Base-by-base conservation (phyloP, 2,113 vertebrate genomes). In the Pogona vitticeps region DNA sequence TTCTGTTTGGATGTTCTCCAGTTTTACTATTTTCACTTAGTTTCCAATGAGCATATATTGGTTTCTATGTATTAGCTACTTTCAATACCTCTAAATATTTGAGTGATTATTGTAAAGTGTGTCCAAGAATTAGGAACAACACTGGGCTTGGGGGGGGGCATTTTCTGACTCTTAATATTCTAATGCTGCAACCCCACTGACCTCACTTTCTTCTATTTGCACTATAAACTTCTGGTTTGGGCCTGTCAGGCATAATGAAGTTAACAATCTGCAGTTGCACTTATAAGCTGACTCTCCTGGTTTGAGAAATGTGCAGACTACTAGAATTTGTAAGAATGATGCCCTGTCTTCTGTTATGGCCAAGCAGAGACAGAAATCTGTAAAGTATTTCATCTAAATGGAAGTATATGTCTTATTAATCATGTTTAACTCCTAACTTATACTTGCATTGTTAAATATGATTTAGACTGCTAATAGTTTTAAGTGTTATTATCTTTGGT, bases 391-490 rank as follows among this genome's bases (percentile, higher is more conserved):
- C 58, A 59, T 73, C 33, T 61, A 59, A 83, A 61, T 63, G 56
- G 72, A 38, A 21, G 61, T 46, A 31, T 83, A 59, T 80, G 58
- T 23, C 13, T 80, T 80, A 80, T 61, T 61, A 79, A 79, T 80
- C 63, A 80, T 63, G 23, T 80, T 38, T 80, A 80, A 40, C 21
- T 80, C 6, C 46, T 63, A 59, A 79, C 63, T 5, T 80, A 26
- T 63, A 23, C 33, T 80, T 38, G 21, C 17, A 76, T 23, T 21
- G 12, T 84, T 76, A 42, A 61, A 33, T 75, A 84, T 42, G 58
- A n/a, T 63, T 84, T 59, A 61, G 38, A 56, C 12, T 61, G 38
- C 1, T 84, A 75, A 63, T 84, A 84, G 75, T 42, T 84, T 73
- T 58, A 33, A 82, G 31, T 71, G 20, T 73, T 20, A 72, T 15